Conservation (phyloP, 2,113 vertebrate species). For the Archilochus colubris region DNA sequence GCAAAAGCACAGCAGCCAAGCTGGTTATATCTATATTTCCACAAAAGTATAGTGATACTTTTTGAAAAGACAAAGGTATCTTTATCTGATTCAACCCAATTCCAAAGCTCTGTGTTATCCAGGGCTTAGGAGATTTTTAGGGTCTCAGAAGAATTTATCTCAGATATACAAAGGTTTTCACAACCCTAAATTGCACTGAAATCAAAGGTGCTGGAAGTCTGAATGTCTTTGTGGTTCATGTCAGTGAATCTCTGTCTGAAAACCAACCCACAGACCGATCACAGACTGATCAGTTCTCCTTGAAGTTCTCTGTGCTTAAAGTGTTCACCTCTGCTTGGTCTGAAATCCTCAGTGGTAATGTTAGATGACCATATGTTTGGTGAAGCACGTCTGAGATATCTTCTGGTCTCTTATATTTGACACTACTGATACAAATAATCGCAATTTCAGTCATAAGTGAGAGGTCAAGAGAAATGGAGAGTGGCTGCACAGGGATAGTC, state of each 20-base stretch:
- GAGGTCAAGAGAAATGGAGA: background rate
- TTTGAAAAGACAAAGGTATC: background rate
- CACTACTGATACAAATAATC: background rate
- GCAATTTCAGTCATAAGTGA: background rate
- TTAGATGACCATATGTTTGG: background rate
- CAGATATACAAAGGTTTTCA: background rate
- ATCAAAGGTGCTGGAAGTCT: background rate
- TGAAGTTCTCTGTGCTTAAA: background rate
- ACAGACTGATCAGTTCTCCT: background rate
- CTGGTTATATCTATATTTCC: background rate
- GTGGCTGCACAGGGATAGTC: background rate
- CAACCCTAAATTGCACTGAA: background rate
- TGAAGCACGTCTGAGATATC: background rate
- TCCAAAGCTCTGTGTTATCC: background rate
- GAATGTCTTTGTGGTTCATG: background rate
- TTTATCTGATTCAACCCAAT: background rate
- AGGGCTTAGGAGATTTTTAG: background rate
- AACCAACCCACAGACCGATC: background rate
- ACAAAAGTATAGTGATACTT: background rate
- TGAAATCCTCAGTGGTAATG: background rate
- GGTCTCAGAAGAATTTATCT: background rate
- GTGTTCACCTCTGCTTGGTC: background rate
- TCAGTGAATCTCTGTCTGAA: background rate
- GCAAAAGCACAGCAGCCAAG: background rate
- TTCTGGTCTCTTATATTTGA: background rate